A percentile compares a stretch with the other conserved stretches of the same genome.
Evolutionary conservation across 2,888 invertebrate species (phyloP).

Genomic region (Dynastes grantii): DNA sequence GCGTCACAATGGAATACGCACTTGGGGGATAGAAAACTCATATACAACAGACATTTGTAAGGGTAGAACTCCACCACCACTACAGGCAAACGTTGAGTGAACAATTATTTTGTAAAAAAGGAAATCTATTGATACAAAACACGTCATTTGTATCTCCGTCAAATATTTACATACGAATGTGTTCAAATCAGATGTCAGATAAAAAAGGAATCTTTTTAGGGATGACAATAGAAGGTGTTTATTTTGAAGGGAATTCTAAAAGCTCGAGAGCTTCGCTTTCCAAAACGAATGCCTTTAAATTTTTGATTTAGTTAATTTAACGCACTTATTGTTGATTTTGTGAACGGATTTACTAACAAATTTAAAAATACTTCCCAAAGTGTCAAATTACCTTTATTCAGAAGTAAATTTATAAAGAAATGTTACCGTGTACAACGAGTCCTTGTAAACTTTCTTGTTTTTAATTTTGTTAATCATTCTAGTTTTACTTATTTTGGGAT

Average conservation of each 20-base stretch:
- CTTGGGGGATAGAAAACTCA: slow-evolving; percentile 49
- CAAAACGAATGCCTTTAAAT: too few species aligned
- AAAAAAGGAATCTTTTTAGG: slow-evolving; percentile 10
- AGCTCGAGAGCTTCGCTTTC: too few species aligned
- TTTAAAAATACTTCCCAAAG: too few species aligned
- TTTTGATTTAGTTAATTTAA: too few species aligned
- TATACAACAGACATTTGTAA: slow-evolving; percentile 38
- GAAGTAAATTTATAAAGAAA: too few species aligned
- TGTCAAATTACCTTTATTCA: too few species aligned
- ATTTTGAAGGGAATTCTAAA: slow-evolving; percentile 18
- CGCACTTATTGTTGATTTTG: too few species aligned
- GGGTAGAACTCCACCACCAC: slow-evolving; percentile 24
- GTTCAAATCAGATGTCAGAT: slow-evolving; percentile 31
- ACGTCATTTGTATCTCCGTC: slow-evolving; percentile 33
- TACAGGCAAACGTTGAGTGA: neutral
- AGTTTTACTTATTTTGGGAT: too few species aligned
- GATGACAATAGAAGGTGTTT: slow-evolving; percentile 12
- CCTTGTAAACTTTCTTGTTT: too few species aligned
- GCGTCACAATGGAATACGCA: slow-evolving; percentile 58
- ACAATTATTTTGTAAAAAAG: slow-evolving; percentile 31
- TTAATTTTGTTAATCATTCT: too few species aligned
- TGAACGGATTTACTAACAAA: too few species aligned
- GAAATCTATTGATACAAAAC: slow-evolving; percentile 34
- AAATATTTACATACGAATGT: slow-evolving; percentile 37
- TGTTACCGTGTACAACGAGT: too few species aligned